Evolutionary conservation across 2,888 invertebrate species (phyloP).

Genomic region (Campopleginae sp.): DNA sequence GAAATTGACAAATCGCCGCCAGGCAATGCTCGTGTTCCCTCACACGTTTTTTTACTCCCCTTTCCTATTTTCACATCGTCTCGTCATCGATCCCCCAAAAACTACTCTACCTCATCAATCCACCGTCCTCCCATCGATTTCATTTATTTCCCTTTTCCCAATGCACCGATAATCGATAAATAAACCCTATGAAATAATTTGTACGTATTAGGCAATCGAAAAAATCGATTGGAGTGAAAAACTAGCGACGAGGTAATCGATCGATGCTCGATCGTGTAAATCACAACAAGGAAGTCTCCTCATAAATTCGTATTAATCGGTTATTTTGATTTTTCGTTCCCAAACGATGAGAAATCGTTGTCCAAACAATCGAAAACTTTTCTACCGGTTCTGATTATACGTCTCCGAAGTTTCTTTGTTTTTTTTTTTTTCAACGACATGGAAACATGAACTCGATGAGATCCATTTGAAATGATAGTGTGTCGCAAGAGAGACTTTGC

Average conservation of each 20-base stretch:
- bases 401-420: not conserved
- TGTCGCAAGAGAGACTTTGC: not conserved
- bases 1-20: conserved; percentile 75
- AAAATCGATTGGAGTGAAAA: too few relatives aligned
- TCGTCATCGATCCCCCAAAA: conserved; percentile 44
- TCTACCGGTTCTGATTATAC: not conserved
- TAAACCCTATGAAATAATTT: not conserved
- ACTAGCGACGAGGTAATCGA: too few relatives aligned
- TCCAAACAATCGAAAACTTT: not conserved
- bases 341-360: not conserved
- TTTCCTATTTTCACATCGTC: conserved; percentile 34
- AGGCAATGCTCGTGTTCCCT: conserved; percentile 58
- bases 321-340: too few relatives aligned
- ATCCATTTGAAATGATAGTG: not conserved
- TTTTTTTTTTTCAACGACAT: not conserved
- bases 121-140: conserved; percentile 13
- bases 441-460: not conserved
- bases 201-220: too few relatives aligned
- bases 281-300: not conserved
- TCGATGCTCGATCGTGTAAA: not conserved
- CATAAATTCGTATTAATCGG: too few relatives aligned
- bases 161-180: conserved; percentile 25
- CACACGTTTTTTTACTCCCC: conserved; percentile 3
- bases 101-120: conserved; percentile 4
- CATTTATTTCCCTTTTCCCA: not conserved